These are phyloP conservation scores for Dastarcus helophoroides DNA, from an alignment of 2,888 invertebrate genomes.

Conservation along the genomic window DNA sequence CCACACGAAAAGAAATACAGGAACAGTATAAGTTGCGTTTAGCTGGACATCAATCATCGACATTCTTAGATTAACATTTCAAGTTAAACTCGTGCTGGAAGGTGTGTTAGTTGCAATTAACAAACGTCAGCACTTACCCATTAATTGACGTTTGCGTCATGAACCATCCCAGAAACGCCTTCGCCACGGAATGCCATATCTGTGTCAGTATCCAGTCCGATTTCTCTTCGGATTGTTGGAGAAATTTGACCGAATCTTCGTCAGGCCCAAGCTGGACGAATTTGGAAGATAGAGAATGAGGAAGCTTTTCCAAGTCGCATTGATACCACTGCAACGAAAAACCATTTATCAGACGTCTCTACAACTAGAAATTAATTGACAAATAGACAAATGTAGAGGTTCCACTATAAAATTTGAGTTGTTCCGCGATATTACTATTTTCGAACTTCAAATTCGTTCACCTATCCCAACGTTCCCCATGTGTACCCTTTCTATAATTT, in stretches of 20 bases:
- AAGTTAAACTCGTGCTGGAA: slow-evolving; percentile 1
- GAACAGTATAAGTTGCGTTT: neutral
- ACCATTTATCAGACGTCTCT: too few species aligned
- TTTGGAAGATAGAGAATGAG: slow-evolving; percentile 42
- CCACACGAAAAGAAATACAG: neutral
- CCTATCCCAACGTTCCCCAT: too few species aligned
- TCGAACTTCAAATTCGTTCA: too few species aligned
- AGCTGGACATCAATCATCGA: neutral
- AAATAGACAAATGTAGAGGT: neutral
- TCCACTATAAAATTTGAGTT: neutral
- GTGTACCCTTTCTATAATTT: too few species aligned
- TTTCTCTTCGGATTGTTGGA: slow-evolving; percentile 63
- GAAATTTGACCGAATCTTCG: slow-evolving; percentile 60
- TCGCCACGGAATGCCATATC: slow-evolving; percentile 79
- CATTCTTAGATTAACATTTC: neutral
- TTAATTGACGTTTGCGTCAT: slow-evolving; percentile 94
- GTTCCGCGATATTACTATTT: too few species aligned
- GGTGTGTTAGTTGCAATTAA: neutral
- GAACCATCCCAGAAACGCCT: slow-evolving; percentile 76
- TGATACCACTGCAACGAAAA: slow-evolving; percentile 57
- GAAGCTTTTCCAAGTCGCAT: slow-evolving; percentile 46
- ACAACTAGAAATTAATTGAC: too few species aligned
- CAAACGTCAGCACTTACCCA: slow-evolving; percentile 54
- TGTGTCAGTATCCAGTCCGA: slow-evolving; percentile 81
- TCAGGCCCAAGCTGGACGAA: slow-evolving; percentile 61